Conservation (phyloP, 1,140 invertebrate species). For the Drosophila nasuta region DNA sequence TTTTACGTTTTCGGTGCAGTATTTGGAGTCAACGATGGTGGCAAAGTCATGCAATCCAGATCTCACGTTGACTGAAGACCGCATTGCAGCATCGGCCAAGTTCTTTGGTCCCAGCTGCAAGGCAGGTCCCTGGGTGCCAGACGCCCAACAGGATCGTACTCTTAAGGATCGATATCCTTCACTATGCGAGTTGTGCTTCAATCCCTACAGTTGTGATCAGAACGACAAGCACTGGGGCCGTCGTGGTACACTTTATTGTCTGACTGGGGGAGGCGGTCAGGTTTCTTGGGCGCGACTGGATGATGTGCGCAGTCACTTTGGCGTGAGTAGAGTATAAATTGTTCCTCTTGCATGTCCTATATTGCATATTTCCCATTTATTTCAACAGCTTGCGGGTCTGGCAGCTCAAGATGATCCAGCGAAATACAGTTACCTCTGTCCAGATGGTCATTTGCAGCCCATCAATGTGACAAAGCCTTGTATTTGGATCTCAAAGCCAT, state of each 20-base stretch:
- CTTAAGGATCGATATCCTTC: constrained; percentile 90
- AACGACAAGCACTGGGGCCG: constrained; percentile 93
- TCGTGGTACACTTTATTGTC: constrained; percentile 91
- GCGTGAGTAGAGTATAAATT: constrained; percentile 84
- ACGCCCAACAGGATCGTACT: constrained; percentile 87
- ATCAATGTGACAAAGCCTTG: constrained; percentile 88
- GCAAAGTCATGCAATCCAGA: constrained; percentile 88
- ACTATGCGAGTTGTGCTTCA: constrained; percentile 89
- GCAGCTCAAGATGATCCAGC: constrained; percentile 83
- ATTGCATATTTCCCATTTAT: neutral
- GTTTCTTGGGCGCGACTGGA: constrained; percentile 91
- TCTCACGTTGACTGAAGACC: constrained; percentile 90
- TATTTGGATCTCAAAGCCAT: constrained; percentile 91
- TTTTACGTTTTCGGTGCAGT: constrained; percentile 85
- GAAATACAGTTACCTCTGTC: constrained; percentile 91
- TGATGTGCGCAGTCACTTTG: constrained; percentile 88
- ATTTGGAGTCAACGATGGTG: constrained; percentile 90
- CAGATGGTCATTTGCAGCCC: constrained; percentile 90
- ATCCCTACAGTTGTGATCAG: constrained; percentile 87
- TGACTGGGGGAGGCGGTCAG: constrained; percentile 91
- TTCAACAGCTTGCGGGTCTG: constrained; percentile 69
- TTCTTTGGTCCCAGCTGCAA: constrained; percentile 92
- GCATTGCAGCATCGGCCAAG: constrained; percentile 88
- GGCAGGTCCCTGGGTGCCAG: constrained; percentile 92
- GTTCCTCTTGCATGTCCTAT: neutral